Percentiles rank a stretch among this genome's conserved stretches.
Evolutionary conservation across 2,888 invertebrate species (phyloP).

Genomic region (Archips xylosteana): DNA sequence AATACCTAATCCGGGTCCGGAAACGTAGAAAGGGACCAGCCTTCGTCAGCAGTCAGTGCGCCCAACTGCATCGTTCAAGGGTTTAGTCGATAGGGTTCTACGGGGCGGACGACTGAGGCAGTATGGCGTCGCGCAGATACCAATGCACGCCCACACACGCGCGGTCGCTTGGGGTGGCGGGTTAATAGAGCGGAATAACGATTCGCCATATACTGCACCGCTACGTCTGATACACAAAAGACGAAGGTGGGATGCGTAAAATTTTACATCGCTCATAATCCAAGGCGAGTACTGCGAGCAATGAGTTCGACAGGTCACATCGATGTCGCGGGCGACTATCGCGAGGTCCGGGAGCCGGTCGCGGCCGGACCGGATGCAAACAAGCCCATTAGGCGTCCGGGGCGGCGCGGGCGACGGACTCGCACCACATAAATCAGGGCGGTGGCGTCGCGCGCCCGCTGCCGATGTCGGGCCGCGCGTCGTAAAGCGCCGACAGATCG

Average conservation of each 20-base stretch:
- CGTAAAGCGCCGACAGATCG: conserved; percentile 18
- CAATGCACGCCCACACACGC: neutral
- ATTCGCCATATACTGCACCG: neutral
- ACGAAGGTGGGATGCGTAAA: conserved; percentile 22
- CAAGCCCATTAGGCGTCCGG: conserved; percentile 34
- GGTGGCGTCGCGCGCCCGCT: conserved; percentile 11
- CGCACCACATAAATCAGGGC: conserved; percentile 31
- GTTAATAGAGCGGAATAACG: conserved; percentile 24
- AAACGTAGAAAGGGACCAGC: neutral
- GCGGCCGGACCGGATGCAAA: conserved; percentile 35
- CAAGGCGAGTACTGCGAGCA: neutral
- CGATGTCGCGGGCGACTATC: neutral
- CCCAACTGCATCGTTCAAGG: neutral
- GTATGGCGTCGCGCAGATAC: no score
- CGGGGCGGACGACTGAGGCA: neutral
- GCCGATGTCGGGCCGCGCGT: neutral
- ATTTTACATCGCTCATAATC: conserved; percentile 18
- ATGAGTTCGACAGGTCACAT: neutral
- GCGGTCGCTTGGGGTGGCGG: neutral
- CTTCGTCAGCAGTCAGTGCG: neutral
- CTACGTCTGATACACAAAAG: conserved; percentile 6
- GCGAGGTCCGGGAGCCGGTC: neutral
- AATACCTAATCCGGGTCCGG: neutral
- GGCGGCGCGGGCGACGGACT: conserved; percentile 2
- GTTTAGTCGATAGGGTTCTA: neutral